These are phyloP conservation scores for Zoanthus sociatus DNA, from an alignment of 92 coral and sea anemone genomes.

Conservation along the genomic window DNA sequence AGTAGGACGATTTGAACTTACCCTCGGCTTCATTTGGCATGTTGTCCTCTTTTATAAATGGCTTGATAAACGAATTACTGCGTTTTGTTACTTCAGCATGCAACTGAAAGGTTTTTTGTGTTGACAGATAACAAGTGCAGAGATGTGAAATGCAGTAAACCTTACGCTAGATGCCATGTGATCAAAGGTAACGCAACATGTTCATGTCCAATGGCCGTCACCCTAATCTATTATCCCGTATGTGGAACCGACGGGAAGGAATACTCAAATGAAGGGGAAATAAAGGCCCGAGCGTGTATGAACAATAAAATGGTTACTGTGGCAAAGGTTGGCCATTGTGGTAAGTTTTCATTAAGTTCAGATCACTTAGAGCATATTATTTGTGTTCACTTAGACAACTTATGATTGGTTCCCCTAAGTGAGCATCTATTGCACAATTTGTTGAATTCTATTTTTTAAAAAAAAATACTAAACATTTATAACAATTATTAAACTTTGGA, in stretches of 20 bases:
- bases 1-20: too few species aligned
- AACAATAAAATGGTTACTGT: constrained; percentile 40
- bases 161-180: constrained; percentile 60
- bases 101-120: neutral
- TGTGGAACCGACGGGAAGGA: constrained; percentile 89
- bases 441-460: too few species aligned
- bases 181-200: constrained; percentile 57
- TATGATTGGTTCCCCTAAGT: neutral
- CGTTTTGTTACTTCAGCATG: too few species aligned
- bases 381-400: neutral
- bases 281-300: constrained; percentile 67
- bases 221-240: constrained; percentile 66
- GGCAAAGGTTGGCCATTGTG: constrained; percentile 16
- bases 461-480: too few species aligned
- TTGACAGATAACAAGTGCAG: constrained; percentile 10
- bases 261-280: constrained; percentile 73
- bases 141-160: constrained; percentile 24
- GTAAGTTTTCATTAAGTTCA: neutral
- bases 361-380: neutral
- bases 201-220: constrained; percentile 73
- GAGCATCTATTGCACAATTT: neutral
- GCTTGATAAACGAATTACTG: too few species aligned
- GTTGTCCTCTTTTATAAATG: too few species aligned
- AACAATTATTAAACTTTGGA: too few species aligned
- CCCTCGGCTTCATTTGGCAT: too few species aligned